Evolutionary conservation across 2,797 vertebrate species (phyloP).

Genomic region (Manis crassicaudata): DNA sequence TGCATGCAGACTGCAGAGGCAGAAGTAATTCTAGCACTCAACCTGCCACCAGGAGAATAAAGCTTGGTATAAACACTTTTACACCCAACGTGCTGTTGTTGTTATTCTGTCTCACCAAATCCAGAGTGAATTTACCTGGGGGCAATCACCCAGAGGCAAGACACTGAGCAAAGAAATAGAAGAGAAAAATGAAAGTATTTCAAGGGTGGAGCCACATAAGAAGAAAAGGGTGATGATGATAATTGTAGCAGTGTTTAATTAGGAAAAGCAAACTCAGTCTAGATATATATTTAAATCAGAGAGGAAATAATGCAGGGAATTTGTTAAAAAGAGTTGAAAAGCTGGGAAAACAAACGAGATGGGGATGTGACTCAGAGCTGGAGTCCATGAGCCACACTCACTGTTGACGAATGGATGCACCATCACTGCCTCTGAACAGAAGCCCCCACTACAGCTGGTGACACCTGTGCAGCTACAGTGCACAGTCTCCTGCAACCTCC

Average conservation of each 20-base stretch:
- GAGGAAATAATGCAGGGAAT: background rate
- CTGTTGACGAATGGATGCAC: background rate
- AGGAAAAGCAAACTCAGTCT: background rate
- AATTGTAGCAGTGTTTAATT: background rate
- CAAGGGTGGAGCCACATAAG: background rate
- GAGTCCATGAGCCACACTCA: background rate
- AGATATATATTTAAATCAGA: background rate
- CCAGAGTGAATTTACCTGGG: too few relatives aligned
- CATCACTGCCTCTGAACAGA: background rate
- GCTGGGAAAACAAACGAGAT: background rate
- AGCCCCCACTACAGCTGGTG: background rate
- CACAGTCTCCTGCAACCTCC: background rate
- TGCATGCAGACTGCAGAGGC: too few relatives aligned
- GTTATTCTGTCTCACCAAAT: too few relatives aligned
- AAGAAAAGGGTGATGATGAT: background rate
- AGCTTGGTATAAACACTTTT: too few relatives aligned
- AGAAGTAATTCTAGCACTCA: too few relatives aligned
- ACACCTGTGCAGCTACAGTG: background rate
- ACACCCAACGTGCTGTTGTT: too few relatives aligned
- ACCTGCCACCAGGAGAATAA: too few relatives aligned
- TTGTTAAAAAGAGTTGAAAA: background rate
- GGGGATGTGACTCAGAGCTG: background rate
- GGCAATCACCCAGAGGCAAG: too few relatives aligned
- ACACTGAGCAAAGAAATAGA: background rate
- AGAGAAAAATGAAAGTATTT: background rate